phyloP scores from a whole-genome alignment of 2,113 vertebrate species.

The Chaetodon trifascialis region DNA sequence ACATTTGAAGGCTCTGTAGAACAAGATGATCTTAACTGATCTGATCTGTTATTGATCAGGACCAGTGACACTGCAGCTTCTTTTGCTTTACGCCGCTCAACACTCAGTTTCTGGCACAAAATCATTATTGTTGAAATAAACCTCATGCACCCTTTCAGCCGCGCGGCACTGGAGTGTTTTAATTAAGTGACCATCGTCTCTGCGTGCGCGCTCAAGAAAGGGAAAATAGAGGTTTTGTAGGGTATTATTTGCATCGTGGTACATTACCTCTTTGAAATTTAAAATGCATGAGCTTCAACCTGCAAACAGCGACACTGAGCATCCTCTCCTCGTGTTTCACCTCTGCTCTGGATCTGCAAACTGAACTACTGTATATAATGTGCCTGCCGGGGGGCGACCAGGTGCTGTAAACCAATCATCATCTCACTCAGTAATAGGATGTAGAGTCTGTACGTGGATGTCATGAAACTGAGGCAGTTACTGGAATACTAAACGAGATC shows the following conservation, averaged over 20 bases:
- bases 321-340: neutral
- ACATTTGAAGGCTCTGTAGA: slow-evolving; percentile 1
- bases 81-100: slow-evolving; percentile 6
- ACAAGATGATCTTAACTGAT: slow-evolving; percentile 11
- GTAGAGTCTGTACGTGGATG: neutral
- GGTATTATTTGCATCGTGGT: neutral
- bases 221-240: neutral
- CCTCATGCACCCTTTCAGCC: neutral
- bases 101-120: neutral
- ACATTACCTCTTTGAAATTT: neutral
- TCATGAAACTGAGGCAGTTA: neutral
- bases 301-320: no score
- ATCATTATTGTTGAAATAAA: neutral
- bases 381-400: neutral
- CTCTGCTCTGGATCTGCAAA: neutral
- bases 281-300: neutral
- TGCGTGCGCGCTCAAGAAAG: neutral
- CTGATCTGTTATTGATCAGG: slow-evolving; percentile 10
- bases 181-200: neutral
- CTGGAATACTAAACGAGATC: neutral
- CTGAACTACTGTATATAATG: neutral
- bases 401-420: neutral
- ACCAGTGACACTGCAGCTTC: neutral
- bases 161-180: neutral
- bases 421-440: neutral